These are phyloP conservation scores for Typhlomys cinereus DNA, from an alignment of 2,113 vertebrate genomes.

Conservation along the genomic window DNA sequence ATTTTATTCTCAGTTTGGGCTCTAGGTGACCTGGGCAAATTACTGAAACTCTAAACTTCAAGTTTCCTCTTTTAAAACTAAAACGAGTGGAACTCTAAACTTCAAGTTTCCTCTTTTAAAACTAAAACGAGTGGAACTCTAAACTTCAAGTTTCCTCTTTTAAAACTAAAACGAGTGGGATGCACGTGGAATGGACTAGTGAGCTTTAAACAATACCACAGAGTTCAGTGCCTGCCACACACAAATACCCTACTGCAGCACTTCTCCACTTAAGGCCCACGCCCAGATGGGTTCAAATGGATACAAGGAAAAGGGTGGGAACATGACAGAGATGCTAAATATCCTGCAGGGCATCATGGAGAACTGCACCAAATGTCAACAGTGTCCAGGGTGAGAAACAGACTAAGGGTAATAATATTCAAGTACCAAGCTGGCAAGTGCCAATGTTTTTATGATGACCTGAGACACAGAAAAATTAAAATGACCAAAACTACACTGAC, in stretches of 20 bases:
- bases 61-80: slow-evolving; percentile 32
- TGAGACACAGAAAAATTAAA: slow-evolving; percentile 24
- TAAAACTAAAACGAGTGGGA: background rate
- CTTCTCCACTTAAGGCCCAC: background rate
- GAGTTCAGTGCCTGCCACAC: background rate
- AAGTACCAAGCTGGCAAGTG: slow-evolving; percentile 10
- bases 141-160: slow-evolving; percentile 25
- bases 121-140: background rate
- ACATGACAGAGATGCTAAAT: background rate
- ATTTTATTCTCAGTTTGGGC: background rate
- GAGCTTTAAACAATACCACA: background rate
- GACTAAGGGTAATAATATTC: background rate
- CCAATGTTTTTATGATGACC: background rate
- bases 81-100: background rate
- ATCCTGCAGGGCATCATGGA: background rate
- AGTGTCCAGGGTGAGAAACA: background rate
- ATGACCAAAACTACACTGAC: slow-evolving; percentile 31
- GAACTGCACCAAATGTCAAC: background rate
- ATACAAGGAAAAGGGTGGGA: background rate
- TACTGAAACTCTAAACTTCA: slow-evolving; percentile 4
- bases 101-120: slow-evolving; percentile 30
- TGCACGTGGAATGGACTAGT: background rate
- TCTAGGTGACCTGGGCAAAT: background rate
- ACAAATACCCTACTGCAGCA: background rate
- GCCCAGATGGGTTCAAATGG: background rate